Percentiles rank a stretch among this genome's conserved stretches.
These are phyloP conservation scores for Neoscelio sp. DNA, from an alignment of 2,888 invertebrate genomes.

Conservation along the genomic window DNA sequence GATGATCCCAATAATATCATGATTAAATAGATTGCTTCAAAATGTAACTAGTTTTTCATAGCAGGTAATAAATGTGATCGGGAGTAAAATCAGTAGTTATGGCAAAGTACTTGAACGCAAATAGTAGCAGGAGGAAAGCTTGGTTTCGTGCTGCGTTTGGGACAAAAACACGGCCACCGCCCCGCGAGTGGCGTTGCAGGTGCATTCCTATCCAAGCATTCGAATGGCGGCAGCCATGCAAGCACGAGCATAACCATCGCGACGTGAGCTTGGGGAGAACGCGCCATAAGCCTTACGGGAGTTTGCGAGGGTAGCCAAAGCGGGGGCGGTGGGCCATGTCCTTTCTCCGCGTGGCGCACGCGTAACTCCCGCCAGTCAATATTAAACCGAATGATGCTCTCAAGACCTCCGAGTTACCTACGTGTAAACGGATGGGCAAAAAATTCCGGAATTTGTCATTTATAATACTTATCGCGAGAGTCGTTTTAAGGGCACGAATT, in stretches of 20 bases:
- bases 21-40: no score
- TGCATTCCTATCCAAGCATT: constrained; percentile 60
- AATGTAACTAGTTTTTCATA: no score
- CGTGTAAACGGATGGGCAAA: constrained; percentile 42
- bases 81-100: constrained; percentile 14
- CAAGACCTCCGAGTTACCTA: constrained; percentile 56
- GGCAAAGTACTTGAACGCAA: background rate
- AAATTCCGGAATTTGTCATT: constrained; percentile 55
- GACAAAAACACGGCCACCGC: constrained; percentile 59
- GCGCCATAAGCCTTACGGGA: constrained; percentile 55
- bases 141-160: constrained; percentile 19
- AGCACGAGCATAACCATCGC: constrained; percentile 64
- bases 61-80: constrained; percentile 10
- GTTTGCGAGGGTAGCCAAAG: constrained; percentile 58
- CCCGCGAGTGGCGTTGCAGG: constrained; percentile 54
- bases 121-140: constrained; percentile 23
- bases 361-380: constrained; percentile 81
- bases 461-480: constrained; percentile 39
- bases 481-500: constrained; percentile 10
- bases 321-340: constrained; percentile 49
- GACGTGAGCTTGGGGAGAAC: constrained; percentile 45
- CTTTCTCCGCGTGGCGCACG: constrained; percentile 77
- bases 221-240: constrained; percentile 66
- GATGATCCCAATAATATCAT: no score
- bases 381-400: constrained; percentile 76